phyloP scores from a whole-genome alignment of 2,888 invertebrate genomes.

The Helicoverpa assulta region DNA sequence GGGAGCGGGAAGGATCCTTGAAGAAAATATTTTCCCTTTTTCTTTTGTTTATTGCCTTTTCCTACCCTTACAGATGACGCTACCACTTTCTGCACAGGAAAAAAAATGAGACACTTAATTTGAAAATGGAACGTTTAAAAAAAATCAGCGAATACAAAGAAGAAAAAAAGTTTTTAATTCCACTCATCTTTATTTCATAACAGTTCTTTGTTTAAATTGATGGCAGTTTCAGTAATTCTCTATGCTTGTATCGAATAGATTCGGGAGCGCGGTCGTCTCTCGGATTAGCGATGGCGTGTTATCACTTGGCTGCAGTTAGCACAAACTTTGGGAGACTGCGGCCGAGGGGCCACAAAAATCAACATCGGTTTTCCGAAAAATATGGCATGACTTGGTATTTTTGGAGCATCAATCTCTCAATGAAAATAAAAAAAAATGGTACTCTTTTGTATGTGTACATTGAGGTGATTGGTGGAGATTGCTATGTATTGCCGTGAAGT shows the following conservation, averaged over 20 bases:
- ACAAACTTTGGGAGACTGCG: slow-evolving; percentile 66
- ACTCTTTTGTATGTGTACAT: too few species aligned
- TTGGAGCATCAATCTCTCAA: not conserved
- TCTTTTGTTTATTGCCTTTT: not conserved
- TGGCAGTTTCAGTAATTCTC: slow-evolving; percentile 60
- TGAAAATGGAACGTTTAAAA: not conserved
- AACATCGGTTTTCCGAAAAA: slow-evolving; percentile 53
- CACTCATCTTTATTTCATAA: not conserved
- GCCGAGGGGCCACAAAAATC: slow-evolving; percentile 58
- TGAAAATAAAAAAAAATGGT: not conserved
- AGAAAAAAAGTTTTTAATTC: not conserved
- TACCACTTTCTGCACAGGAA: not conserved
- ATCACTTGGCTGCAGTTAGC: slow-evolving; percentile 83
- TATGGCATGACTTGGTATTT: slow-evolving; percentile 30
- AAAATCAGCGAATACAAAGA: not conserved
- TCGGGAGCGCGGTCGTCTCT: slow-evolving; percentile 75
- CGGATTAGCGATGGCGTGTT: slow-evolving; percentile 81
- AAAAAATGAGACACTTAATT: not conserved
- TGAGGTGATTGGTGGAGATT: too few species aligned
- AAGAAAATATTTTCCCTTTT: not conserved
- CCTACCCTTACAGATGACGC: not conserved
- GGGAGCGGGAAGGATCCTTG: not conserved
- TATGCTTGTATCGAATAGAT: slow-evolving; percentile 71
- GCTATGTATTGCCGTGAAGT: too few species aligned
- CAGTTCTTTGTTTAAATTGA: not conserved